Evolutionary conservation across 2,113 vertebrate species (phyloP).

Genomic region (Hypanus sabinus): DNA sequence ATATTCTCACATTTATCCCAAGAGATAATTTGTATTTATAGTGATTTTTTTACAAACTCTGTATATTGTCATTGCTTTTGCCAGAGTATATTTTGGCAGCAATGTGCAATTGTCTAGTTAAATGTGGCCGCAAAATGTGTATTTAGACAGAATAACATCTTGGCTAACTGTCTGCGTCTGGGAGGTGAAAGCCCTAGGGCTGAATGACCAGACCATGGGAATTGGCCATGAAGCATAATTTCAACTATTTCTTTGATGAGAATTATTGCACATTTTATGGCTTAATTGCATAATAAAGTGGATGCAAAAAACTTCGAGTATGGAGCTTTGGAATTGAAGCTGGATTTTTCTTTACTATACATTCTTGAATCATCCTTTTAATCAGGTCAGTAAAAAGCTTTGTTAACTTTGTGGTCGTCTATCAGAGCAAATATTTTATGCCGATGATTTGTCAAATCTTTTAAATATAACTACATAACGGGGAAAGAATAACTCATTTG

Average conservation of each 20-base stretch:
- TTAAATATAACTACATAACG: slow-evolving; percentile 25
- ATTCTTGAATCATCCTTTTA: background rate
- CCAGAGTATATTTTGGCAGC: background rate
- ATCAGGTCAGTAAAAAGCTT: background rate
- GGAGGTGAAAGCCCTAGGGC: slow-evolving; percentile 5
- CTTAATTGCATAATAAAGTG: background rate
- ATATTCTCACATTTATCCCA: background rate
- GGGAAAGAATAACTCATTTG: slow-evolving; percentile 26
- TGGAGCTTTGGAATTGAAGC: background rate
- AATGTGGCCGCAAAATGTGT: slow-evolving; percentile 15
- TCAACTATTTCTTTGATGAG: background rate
- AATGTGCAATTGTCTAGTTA: background rate
- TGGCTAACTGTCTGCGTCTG: background rate
- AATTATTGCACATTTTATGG: background rate
- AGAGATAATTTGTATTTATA: background rate
- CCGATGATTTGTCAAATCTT: slow-evolving; percentile 3
- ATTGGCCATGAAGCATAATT: background rate
- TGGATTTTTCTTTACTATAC: background rate
- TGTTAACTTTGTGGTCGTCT: background rate
- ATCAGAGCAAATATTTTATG: slow-evolving; percentile 20
- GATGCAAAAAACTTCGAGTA: background rate
- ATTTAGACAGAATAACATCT: background rate
- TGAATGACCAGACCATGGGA: background rate
- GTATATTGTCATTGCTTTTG: background rate
- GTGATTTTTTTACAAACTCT: background rate